Evolutionary conservation across 1,140 invertebrate genomes (phyloP).

Genomic region (Brachionus calyciflorus): DNA sequence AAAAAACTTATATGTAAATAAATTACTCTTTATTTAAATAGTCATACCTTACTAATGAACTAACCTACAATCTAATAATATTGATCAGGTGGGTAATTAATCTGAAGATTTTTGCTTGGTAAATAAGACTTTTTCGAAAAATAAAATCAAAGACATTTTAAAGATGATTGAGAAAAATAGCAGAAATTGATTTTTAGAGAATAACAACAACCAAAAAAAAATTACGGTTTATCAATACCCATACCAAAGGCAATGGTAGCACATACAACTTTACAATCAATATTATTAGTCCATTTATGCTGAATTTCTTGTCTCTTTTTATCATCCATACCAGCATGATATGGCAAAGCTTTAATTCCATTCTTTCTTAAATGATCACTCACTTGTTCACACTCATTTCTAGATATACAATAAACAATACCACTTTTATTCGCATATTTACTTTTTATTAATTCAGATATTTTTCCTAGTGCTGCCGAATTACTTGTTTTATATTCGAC

Average conservation of each 20-base stretch:
- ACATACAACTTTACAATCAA: constrained; percentile 69
- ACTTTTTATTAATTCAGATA: constrained; percentile 71
- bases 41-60: too few species aligned
- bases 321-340: constrained; percentile 84
- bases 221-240: constrained; percentile 87
- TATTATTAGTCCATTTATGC: constrained; percentile 74
- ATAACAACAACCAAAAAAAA: too few species aligned
- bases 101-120: too few species aligned
- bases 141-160: too few species aligned
- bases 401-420: constrained; percentile 91
- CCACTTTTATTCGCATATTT: constrained; percentile 72
- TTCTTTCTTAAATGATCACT: constrained; percentile 64
- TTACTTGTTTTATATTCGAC: constrained; percentile 68
- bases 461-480: constrained; percentile 67
- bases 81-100: too few species aligned
- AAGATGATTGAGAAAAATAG: too few species aligned
- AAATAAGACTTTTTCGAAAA: too few species aligned
- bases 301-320: constrained; percentile 68
- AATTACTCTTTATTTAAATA: too few species aligned
- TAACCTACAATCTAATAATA: too few species aligned
- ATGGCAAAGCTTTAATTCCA: constrained; percentile 69
- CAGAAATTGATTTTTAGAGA: too few species aligned
- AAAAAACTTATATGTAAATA: too few species aligned
- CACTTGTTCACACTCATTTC: constrained; percentile 82
- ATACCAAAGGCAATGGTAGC: constrained; percentile 96